Percentiles rank a stretch among this genome's conserved stretches.
Conservation (phyloP, 2,888 invertebrate genomes). For the Drosophila dives region DNA sequence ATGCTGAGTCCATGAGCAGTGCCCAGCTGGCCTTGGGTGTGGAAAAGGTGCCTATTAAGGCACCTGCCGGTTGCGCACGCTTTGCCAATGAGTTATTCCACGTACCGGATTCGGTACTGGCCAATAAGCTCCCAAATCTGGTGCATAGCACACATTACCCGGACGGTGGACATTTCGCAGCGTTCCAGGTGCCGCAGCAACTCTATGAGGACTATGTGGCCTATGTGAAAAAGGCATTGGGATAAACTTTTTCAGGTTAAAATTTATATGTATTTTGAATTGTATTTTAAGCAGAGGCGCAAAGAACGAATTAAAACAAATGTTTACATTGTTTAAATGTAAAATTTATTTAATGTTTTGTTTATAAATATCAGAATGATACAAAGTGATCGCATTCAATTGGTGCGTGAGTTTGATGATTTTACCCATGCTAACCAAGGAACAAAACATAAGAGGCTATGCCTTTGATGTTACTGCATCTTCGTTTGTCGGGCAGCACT, state of each 20-base stretch:
- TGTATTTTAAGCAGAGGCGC: conserved; percentile 35
- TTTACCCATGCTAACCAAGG: conserved; percentile 87
- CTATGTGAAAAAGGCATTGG: conserved; percentile 85
- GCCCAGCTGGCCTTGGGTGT: conserved; percentile 62
- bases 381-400: background rate
- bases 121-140: conserved; percentile 88
- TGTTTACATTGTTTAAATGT: conserved; percentile 10
- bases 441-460: conserved; percentile 85
- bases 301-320: conserved; percentile 30
- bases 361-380: background rate
- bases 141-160: conserved; percentile 88
- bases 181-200: conserved; percentile 90
- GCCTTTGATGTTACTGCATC: conserved; percentile 89
- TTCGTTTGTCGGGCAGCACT: conserved; percentile 89
- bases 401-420: too few species aligned
- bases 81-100: conserved; percentile 89
- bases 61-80: conserved; percentile 90
- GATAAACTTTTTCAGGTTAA: conserved; percentile 7
- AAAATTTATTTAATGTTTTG: conserved; percentile 1
- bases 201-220: conserved; percentile 90
- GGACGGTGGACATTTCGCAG: conserved; percentile 94
- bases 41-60: conserved; percentile 87
- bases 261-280: background rate
- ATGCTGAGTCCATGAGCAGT: conserved; percentile 87
- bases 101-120: conserved; percentile 87